Percentiles rank a stretch among this genome's conserved stretches.
Conservation (phyloP, 2,888 invertebrate species). For the Tricholauxania praeusta region DNA sequence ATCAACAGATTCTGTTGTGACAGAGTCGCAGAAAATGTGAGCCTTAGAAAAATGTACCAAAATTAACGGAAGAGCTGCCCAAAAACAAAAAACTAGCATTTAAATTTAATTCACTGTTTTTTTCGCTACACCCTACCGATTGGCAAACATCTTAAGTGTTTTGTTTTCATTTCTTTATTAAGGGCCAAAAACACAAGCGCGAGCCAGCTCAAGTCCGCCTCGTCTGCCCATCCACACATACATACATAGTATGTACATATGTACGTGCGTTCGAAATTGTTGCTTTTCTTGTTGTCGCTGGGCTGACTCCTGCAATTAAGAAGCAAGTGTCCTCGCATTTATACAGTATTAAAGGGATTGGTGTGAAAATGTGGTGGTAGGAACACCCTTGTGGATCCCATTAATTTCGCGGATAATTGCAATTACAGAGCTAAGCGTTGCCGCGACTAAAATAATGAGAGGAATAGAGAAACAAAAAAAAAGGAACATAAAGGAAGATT, state of each 20-base stretch:
- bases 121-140: too few relatives aligned
- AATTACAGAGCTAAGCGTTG: slow-evolving; percentile 44
- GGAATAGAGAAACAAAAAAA: not conserved
- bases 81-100: too few relatives aligned
- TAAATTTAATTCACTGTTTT: too few relatives aligned
- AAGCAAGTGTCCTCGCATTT: slow-evolving; percentile 42
- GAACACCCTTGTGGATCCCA: slow-evolving; percentile 37
- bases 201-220: not conserved
- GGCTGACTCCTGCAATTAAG: slow-evolving; percentile 43
- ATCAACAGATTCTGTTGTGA: too few relatives aligned
- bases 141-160: slow-evolving; percentile 7
- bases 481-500: slow-evolving; percentile 10
- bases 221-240: slow-evolving; percentile 15
- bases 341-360: not conserved
- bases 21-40: too few relatives aligned
- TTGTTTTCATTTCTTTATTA: slow-evolving; percentile 26
- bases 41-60: too few relatives aligned
- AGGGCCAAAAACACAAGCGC: slow-evolving; percentile 25
- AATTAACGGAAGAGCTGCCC: too few relatives aligned
- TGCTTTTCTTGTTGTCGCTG: slow-evolving; percentile 29
- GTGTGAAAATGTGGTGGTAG: slow-evolving; percentile 13
- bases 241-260: too few relatives aligned
- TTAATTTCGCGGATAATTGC: slow-evolving; percentile 51
- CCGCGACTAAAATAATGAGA: not conserved
- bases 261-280: slow-evolving; percentile 31